Evolutionary conservation across 2,888 invertebrate species (phyloP).

Genomic region (Morpho helenor): DNA sequence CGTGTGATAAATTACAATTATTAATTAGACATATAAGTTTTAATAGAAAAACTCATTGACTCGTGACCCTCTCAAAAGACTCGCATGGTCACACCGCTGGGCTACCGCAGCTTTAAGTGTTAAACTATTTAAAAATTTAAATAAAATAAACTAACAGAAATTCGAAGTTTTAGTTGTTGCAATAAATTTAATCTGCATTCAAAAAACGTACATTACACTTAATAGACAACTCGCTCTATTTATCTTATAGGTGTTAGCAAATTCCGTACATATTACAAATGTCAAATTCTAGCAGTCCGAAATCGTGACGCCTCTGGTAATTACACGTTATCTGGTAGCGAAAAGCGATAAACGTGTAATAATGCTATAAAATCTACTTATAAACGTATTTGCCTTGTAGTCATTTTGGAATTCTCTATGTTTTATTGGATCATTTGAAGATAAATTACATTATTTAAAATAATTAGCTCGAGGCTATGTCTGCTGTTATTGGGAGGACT

Average conservation of each 20-base stretch:
- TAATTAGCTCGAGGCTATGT: conserved; percentile 4
- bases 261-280: conserved; percentile 11
- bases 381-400: conserved; percentile 9
- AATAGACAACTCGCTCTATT: neutral
- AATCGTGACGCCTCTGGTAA: conserved; percentile 21
- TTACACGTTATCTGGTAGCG: conserved; percentile 19
- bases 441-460: conserved; percentile 8
- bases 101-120: no score
- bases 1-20: no score
- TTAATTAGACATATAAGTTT: no score
- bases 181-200: no score
- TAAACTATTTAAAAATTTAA: no score
- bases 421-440: conserved; percentile 11
- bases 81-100: no score
- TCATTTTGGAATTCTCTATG: conserved; percentile 5
- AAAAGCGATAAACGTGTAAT: conserved; percentile 12
- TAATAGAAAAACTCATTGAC: no score
- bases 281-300: conserved; percentile 14
- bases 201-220: no score
- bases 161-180: no score
- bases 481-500: neutral
- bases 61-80: no score
- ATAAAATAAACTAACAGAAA: no score
- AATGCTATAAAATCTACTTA: conserved; percentile 13
- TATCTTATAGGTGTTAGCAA: conserved; percentile 6